Evolutionary conservation across 2,888 invertebrate genomes (phyloP).

Genomic region (Eupsilia transversa): DNA sequence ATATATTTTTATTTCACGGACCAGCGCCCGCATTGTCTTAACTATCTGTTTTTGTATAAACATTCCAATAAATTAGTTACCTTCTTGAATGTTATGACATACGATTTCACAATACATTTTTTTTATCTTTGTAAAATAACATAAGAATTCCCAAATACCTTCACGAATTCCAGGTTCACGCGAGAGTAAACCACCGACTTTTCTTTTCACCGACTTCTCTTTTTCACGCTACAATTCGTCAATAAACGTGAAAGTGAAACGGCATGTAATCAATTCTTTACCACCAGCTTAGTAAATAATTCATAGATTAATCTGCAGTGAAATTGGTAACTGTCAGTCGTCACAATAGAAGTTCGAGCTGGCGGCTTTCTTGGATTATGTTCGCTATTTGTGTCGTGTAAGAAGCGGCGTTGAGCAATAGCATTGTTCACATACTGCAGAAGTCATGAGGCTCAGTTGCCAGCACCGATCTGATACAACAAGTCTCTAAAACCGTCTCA

Average conservation of each 20-base stretch:
- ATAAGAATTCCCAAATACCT: slow-evolving; percentile 21
- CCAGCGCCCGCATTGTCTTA: slow-evolving; percentile 39
- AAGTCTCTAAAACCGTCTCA: slow-evolving; percentile 83
- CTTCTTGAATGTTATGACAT: slow-evolving; percentile 42
- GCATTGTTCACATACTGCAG: slow-evolving; percentile 87
- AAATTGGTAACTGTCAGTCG: slow-evolving; percentile 64
- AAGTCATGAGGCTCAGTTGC: slow-evolving; percentile 85
- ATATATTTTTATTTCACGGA: slow-evolving; percentile 52
- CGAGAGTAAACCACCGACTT: slow-evolving; percentile 16
- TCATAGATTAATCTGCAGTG: slow-evolving; percentile 60
- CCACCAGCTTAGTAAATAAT: slow-evolving; percentile 55
- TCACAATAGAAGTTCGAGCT: slow-evolving; percentile 77
- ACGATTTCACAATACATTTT: slow-evolving; percentile 26
- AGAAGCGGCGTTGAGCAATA: slow-evolving; percentile 76
- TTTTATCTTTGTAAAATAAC: slow-evolving; percentile 15
- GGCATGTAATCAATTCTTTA: slow-evolving; percentile 47
- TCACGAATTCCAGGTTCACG: slow-evolving; percentile 31
- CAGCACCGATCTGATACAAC: slow-evolving; percentile 81
- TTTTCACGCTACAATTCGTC: slow-evolving; percentile 46
- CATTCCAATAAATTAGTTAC: slow-evolving; percentile 38
- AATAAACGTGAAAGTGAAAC: slow-evolving; percentile 63
- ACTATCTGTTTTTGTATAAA: slow-evolving; percentile 39
- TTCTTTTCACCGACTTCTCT: slow-evolving; percentile 39
- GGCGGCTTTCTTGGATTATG: slow-evolving; percentile 75
- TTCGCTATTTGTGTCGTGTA: slow-evolving; percentile 81